Evolutionary conservation across 2,113 vertebrate species (phyloP).

Genomic region (Heptranchias perlo): DNA sequence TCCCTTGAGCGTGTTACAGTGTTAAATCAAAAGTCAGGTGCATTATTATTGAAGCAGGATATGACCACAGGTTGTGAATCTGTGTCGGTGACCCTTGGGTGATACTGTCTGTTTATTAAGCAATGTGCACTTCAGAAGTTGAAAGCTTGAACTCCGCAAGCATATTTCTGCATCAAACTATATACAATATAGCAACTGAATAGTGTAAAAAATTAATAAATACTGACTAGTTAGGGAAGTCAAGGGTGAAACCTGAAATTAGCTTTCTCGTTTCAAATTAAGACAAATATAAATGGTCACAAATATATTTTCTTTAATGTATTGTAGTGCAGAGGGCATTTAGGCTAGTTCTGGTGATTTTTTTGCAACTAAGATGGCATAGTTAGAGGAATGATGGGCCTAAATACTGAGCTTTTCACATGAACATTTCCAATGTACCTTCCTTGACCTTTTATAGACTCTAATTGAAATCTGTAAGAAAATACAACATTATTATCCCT

Average conservation of each 20-base stretch:
- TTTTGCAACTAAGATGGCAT: neutral
- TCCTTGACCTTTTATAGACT: neutral
- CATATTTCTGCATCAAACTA: neutral
- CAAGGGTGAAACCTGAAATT: neutral
- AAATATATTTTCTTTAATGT: neutral
- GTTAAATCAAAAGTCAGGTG: neutral
- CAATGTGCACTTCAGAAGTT: neutral
- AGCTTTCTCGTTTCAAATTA: neutral
- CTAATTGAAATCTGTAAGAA: conserved; percentile 20
- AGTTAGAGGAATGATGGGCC: neutral
- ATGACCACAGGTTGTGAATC: conserved; percentile 5
- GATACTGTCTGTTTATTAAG: neutral
- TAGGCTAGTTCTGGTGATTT: neutral
- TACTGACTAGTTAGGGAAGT: neutral
- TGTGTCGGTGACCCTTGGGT: neutral
- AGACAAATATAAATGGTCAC: neutral
- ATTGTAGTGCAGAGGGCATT: neutral
- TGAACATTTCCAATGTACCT: neutral
- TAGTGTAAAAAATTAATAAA: neutral
- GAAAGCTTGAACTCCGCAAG: neutral
- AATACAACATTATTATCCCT: neutral
- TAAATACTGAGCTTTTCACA: neutral
- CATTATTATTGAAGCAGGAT: neutral
- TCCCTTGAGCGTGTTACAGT: neutral
- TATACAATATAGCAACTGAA: neutral